phyloP scores from a whole-genome alignment of 1,140 invertebrate species.

The Phymastichus coffea region DNA sequence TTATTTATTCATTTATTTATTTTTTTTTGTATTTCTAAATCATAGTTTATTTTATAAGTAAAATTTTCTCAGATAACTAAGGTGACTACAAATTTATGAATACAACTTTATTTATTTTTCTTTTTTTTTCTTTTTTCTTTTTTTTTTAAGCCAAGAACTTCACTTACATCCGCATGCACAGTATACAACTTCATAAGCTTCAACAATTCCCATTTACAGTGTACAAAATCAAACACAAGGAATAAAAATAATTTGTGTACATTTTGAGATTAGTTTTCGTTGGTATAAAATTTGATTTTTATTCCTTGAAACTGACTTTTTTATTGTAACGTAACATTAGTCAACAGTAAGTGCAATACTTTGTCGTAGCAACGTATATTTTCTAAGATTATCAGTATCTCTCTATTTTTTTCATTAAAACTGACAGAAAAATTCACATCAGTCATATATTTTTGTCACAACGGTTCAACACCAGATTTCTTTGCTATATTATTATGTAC shows the following conservation, averaged over 20 bases:
- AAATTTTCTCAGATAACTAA: no score
- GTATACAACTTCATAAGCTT: slow-evolving; percentile 44
- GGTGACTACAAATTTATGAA: no score
- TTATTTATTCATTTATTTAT: no score
- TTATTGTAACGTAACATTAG: slow-evolving; percentile 7
- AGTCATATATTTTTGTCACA: no score
- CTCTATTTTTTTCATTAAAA: no score
- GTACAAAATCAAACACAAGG: slow-evolving; percentile 32
- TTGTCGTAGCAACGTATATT: background rate
- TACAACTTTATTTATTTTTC: no score
- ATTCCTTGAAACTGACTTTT: background rate
- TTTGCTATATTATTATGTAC: no score
- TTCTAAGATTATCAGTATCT: slow-evolving; percentile 11
- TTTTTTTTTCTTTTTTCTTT: slow-evolving; percentile 24
- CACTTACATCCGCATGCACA: slow-evolving; percentile 33
- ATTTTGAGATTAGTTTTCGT: slow-evolving; percentile 4
- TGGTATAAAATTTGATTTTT: background rate
- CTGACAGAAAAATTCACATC: no score
- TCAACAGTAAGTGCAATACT: slow-evolving; percentile 20
- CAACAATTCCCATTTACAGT: slow-evolving; percentile 49
- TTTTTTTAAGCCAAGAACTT: slow-evolving; percentile 13
- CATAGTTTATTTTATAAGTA: no score
- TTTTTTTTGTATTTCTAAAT: no score
- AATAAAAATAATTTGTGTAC: slow-evolving; percentile 9
- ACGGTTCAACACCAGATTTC: no score